A percentile compares a stretch with the other conserved stretches of the same genome.
Evolutionary conservation across 2,888 invertebrate genomes (phyloP).

Genomic region (Cheilosia soror): DNA sequence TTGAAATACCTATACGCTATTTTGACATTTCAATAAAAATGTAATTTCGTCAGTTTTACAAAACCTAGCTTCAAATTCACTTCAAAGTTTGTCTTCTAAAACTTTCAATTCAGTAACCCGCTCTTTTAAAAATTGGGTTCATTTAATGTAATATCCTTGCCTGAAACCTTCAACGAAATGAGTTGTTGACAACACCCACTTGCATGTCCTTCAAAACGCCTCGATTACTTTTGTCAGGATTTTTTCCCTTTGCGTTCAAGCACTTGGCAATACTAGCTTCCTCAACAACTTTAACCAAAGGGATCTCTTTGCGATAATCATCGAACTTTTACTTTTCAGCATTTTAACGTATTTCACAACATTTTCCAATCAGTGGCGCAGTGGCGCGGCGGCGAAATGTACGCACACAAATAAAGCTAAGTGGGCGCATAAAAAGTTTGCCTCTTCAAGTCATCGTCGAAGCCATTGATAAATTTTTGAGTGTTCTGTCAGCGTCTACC

Average conservation of each 20-base stretch:
- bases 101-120: neutral
- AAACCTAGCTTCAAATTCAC: too few species aligned
- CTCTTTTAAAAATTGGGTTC: neutral
- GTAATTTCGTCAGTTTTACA: too few species aligned
- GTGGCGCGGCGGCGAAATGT: neutral
- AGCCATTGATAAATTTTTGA: slow-evolving; percentile 1
- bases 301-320: neutral
- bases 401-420: neutral
- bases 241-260: neutral
- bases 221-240: neutral
- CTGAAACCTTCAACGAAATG: neutral
- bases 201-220: neutral
- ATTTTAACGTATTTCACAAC: neutral
- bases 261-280: neutral
- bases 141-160: neutral
- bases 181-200: neutral
- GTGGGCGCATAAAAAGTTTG: neutral
- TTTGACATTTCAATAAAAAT: too few species aligned
- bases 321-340: neutral
- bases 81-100: neutral
- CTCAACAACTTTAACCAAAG: neutral
- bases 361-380: too few species aligned
- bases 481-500: neutral
- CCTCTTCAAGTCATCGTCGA: neutral
- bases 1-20: too few species aligned